phyloP scores from a whole-genome alignment of 2,888 invertebrate species.

The Drosophila mimica region DNA sequence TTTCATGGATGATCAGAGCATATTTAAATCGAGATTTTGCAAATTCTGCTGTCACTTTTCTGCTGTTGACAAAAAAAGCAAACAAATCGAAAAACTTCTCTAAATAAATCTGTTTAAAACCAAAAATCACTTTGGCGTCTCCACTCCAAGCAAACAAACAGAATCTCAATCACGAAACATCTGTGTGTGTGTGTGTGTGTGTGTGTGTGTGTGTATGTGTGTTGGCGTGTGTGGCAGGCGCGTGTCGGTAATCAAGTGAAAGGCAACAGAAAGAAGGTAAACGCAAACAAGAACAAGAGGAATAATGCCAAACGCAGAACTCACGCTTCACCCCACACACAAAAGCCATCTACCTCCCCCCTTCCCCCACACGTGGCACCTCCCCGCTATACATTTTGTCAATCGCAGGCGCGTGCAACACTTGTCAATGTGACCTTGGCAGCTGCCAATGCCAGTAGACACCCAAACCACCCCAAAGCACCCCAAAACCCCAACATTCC shows the following conservation, averaged over 20 bases:
- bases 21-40: conserved; percentile 2
- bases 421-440: conserved; percentile 79
- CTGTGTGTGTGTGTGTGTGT: not conserved
- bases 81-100: conserved; percentile 52
- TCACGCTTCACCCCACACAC: conserved; percentile 10
- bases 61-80: conserved; percentile 27
- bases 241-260: conserved; percentile 75
- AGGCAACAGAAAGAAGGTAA: conserved; percentile 43
- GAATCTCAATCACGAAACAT: conserved; percentile 9
- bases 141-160: conserved; percentile 27
- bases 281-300: conserved; percentile 34
- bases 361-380: no score
- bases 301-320: conserved; percentile 52
- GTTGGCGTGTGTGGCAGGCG: conserved; percentile 48
- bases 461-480: conserved; percentile 1
- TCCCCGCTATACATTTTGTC: conserved; percentile 27
- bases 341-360: not conserved
- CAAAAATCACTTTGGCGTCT: conserved; percentile 60
- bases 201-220: conserved; percentile 1
- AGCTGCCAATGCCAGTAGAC: conserved; percentile 66
- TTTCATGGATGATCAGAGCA: not conserved
- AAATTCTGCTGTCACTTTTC: not conserved
- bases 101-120: conserved; percentile 65
- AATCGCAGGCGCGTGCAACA: conserved; percentile 76
- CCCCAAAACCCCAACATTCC: not conserved